phyloP scores from a whole-genome alignment of 2,888 invertebrate genomes.

The Raillietiella orientalis region DNA sequence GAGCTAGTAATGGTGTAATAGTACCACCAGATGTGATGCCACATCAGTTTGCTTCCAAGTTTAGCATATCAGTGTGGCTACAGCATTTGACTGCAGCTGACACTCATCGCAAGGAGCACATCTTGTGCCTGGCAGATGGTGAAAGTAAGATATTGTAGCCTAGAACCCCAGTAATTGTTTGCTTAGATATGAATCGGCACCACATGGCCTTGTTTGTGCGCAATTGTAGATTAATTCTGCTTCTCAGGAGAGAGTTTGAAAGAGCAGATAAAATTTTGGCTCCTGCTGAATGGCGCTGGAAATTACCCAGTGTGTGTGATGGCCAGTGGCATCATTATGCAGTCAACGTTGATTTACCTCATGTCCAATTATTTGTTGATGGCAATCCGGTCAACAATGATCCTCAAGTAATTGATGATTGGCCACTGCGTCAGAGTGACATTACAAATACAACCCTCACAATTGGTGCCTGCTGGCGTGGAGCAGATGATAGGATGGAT shows the following conservation, averaged over 20 bases:
- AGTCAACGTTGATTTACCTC: constrained; percentile 66
- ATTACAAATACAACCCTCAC: constrained; percentile 72
- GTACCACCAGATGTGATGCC: constrained; percentile 41
- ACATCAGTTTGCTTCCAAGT: constrained; percentile 41
- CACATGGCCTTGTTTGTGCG: constrained; percentile 91
- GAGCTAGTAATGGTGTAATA: constrained; percentile 48
- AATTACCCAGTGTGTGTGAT: constrained; percentile 77
- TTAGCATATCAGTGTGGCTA: constrained; percentile 81
- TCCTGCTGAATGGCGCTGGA: constrained; percentile 98
- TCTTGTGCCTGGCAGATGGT: constrained; percentile 86
- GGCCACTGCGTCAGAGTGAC: constrained; percentile 87
- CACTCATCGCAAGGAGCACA: constrained; percentile 78
- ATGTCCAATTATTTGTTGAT: constrained; percentile 58
- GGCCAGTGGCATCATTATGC: constrained; percentile 97
- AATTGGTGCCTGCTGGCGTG: constrained; percentile 94
- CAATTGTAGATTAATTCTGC: constrained; percentile 77
- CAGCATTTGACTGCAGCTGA: constrained; percentile 56
- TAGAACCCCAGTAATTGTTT: constrained; percentile 2
- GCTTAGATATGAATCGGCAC: constrained; percentile 85
- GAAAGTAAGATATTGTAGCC: constrained; percentile 34
- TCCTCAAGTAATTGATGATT: constrained; percentile 93
- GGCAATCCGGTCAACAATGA: constrained; percentile 33
- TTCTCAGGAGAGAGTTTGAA: constrained; percentile 62
- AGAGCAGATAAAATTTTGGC: constrained; percentile 80
- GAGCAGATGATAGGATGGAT: constrained; percentile 60